phyloP scores from a whole-genome alignment of 1,140 invertebrate genomes.

The Drosophila nasuta region DNA sequence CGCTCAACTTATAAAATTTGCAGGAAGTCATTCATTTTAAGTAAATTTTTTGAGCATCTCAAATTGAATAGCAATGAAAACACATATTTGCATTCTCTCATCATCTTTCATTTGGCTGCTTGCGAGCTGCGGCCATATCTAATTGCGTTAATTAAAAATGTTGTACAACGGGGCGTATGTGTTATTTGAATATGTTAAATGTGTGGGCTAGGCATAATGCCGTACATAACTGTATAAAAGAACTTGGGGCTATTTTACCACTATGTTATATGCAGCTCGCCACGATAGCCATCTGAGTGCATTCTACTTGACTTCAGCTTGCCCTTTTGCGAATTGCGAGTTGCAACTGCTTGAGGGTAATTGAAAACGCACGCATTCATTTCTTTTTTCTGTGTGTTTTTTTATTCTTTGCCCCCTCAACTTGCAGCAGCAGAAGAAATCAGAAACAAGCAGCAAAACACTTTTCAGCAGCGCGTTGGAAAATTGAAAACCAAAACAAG shows the following conservation, averaged over 20 bases:
- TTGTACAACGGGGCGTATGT: constrained; percentile 3
- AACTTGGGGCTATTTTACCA: constrained; percentile 59
- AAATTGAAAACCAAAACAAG: constrained; percentile 77
- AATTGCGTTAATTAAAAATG: constrained; percentile 9
- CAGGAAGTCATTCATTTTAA: too few relatives aligned
- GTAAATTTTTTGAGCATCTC: not conserved
- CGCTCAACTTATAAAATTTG: too few relatives aligned
- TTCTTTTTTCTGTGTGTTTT: constrained; percentile 13
- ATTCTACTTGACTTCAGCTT: constrained; percentile 23
- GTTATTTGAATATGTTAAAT: constrained; percentile 6
- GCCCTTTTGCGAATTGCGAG: constrained; percentile 24
- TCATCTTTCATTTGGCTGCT: not conserved
- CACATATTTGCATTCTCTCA: not conserved
- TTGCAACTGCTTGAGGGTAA: constrained; percentile 64
- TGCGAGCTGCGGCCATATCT: not conserved
- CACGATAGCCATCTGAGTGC: constrained; percentile 45
- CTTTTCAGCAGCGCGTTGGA: constrained; percentile 40
- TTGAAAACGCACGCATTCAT: constrained; percentile 69
- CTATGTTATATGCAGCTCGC: constrained; percentile 34
- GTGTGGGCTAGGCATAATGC: not conserved
- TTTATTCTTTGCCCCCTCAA: constrained; percentile 7
- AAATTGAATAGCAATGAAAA: not conserved
- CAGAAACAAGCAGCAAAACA: constrained; percentile 25
- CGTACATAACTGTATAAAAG: constrained; percentile 27
- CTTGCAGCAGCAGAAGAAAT: not conserved